phyloP scores from a whole-genome alignment of 2,888 invertebrate species.

The Cephus pulcher region DNA sequence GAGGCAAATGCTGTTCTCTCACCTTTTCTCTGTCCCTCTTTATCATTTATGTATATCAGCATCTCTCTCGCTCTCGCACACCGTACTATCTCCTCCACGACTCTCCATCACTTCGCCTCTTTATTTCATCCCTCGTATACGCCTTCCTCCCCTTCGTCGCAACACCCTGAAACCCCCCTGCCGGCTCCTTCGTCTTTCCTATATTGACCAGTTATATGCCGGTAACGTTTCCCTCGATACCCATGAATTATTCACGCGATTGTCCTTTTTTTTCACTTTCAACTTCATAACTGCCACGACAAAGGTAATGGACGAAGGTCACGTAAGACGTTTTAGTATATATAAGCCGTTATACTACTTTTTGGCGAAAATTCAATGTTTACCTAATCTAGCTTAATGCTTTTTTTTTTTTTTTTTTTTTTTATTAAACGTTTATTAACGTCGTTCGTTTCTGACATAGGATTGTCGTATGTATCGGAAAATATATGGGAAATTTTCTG shows the following conservation, averaged over 20 bases:
- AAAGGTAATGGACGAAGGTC: not conserved
- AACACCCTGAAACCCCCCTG: rapidly evolving
- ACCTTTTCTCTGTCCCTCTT: not conserved
- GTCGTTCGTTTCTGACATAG: too few species aligned
- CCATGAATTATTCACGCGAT: not conserved
- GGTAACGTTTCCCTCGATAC: not conserved
- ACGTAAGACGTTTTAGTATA: not conserved
- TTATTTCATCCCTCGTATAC: not conserved
- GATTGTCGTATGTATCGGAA: too few species aligned
- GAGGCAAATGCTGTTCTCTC: not conserved
- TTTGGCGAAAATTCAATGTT: not conserved
- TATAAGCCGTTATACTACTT: not conserved
- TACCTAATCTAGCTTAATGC: not conserved
- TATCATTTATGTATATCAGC: not conserved
- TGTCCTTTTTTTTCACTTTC: not conserved
- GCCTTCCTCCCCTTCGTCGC: too few species aligned
- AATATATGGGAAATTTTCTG: too few species aligned
- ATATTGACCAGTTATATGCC: not conserved
- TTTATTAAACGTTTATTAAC: too few species aligned
- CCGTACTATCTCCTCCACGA: not conserved
- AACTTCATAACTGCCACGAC: not conserved
- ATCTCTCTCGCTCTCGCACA: not conserved
- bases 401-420: too few species aligned
- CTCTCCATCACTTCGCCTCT: not conserved
- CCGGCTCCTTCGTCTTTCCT: not conserved